These are phyloP conservation scores for Hylyphantes graminicola DNA, from an alignment of 1,140 invertebrate genomes.

Conservation along the genomic window DNA sequence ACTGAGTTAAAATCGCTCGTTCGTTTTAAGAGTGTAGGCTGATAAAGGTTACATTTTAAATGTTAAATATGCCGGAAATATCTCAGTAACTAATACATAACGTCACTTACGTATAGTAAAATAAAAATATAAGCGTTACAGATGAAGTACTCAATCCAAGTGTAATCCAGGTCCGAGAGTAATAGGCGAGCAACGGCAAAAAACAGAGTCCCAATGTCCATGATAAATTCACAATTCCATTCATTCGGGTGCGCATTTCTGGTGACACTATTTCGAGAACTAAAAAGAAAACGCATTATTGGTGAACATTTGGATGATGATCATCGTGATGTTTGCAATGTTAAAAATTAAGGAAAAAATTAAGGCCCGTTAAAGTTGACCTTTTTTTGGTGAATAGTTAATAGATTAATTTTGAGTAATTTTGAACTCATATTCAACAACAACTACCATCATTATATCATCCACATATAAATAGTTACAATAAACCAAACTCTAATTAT, in stretches of 20 bases:
- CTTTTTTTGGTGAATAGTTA: background rate
- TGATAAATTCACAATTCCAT: constrained; percentile 87
- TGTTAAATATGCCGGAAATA: no score
- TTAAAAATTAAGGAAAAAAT: constrained; percentile 7
- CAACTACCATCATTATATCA: background rate
- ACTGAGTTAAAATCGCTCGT: no score
- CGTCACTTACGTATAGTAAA: background rate
- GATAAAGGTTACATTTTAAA: no score
- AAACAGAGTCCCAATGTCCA: constrained; percentile 87
- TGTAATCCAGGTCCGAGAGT: constrained; percentile 83
- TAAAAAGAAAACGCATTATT: constrained; percentile 66
- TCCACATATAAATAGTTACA: no score
- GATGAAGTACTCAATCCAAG: constrained; percentile 64
- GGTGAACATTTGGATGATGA: background rate
- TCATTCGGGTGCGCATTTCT: constrained; percentile 89
- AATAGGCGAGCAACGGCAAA: constrained; percentile 82
- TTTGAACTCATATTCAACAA: background rate
- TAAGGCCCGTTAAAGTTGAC: background rate
- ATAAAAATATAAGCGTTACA: constrained; percentile 34
- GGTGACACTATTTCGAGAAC: constrained; percentile 89
- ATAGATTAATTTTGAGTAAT: background rate
- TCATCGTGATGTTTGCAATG: constrained; percentile 38
- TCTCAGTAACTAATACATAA: background rate
- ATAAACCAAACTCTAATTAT: no score
- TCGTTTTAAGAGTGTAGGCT: no score